Base-by-base conservation (phyloP, 2,797 vertebrate genomes). In the Pempheris klunzingeri region DNA sequence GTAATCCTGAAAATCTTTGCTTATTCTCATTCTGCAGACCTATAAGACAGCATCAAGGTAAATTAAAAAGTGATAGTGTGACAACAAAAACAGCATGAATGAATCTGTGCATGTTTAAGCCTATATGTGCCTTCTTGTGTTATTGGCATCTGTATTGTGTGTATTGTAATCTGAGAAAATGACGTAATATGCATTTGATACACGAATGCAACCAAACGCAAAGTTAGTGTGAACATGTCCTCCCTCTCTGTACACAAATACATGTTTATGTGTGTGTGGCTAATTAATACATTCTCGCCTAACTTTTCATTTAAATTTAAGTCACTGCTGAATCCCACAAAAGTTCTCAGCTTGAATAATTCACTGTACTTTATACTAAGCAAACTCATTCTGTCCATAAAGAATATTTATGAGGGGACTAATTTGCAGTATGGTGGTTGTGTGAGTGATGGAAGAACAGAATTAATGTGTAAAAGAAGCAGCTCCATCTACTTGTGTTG, bases 341-440 rank as follows among this genome's bases (percentile, higher is more conserved):
- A 77, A 69, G 41, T 28, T 73, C 59, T 34, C 44, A 30, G 47
- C 53, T 64, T 82, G 26, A 81, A 78, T 81, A 77, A 88, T 74
- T 77, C 47, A 68, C 58, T 55, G 17, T 68, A 71, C 30, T 73
- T 69, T 62, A 69, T 69, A 49, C 38, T 34, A 41, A 53, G 52
- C 22, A 60, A 73, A 77, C 44, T 54, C 18, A 54, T 39, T 32
- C 15, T 52, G 41, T 69, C 20, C 52, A 76, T 58, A 61, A 74
- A 76, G 43, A 80, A 76, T 83, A 76, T 67, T 80, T 70, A 81
- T 80, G 55, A 74, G 65, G 46, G 11, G 7, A 62, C 38, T 65
- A 17, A 85, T 72, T 52, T 86, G 62, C 34, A 77, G 44, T 53
- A 36, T n/a, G n/a, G 5, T 32, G 30, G 57, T 38, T 57, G 53